Evolutionary conservation across 23 tunicate species (phyloP), one percentile per base, ranked within the genome.

Genomic region (Pegea sp.): DNA sequence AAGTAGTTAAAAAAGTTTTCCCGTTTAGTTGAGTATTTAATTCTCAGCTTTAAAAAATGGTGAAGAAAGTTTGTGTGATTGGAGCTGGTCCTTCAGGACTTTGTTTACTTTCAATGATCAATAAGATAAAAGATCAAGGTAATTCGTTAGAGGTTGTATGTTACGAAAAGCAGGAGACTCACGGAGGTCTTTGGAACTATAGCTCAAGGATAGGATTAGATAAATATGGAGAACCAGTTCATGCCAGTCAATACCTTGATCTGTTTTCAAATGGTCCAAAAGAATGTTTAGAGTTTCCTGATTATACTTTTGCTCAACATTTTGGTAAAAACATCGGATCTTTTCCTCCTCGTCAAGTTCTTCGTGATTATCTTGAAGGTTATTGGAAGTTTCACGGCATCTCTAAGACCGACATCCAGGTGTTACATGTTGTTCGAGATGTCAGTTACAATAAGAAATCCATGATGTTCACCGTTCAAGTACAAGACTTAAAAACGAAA

Each of bases 251-350:
- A 38, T 38, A 38, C 46, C 46, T 8, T 11, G 46, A 38, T 16
- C 46, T 38, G 46, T 38, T 38, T 16, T 8, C 13, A 11, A 38
- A 38, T 16, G 46, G 46, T 11, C 46, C 46, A 11, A 38, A 38
- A 16, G 46, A 38, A 16, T 38, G 46, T 38, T 38, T 38, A 16
- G 46, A 38, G 46, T 38, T 38, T 38, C 46, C 46, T 16, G 46
- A 38, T 11, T 38, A 38, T 16, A 38, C 46, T 38, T 38, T 38
- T 16, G 46, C 46, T 16, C 11, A 16, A 16, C 46, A 38, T 38
- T 38, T 38, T 38, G 46, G 46, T 16, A 38, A 16, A 16, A 16
- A 38, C 13, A 38, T 38, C 16, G 13, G 13, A 11, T 38, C 46
- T 11, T 38, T 38, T 16, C 46, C 46, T 11, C 46, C 46, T 11